A percentile compares a stretch with the other conserved stretches of the same genome.
These are phyloP conservation scores for Calliopum simillimum DNA, from an alignment of 2,888 invertebrate species.

Conservation along the genomic window DNA sequence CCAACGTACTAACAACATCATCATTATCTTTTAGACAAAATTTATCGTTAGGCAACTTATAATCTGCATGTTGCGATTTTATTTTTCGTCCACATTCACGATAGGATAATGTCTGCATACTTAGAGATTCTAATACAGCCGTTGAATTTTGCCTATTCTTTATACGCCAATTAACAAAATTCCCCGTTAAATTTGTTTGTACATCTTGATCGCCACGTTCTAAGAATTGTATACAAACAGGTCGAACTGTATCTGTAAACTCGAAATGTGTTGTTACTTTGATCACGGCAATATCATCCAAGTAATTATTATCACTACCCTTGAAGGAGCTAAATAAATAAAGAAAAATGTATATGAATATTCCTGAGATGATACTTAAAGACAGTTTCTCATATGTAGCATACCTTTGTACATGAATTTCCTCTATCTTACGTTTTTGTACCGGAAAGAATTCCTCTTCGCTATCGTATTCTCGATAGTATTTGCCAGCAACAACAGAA, in stretches of 20 bases:
- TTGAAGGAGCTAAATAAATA: too few relatives aligned
- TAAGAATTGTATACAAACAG: conserved; percentile 55
- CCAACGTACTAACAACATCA: conserved; percentile 13
- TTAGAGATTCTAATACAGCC: conserved; percentile 27
- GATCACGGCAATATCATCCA: conserved; percentile 62
- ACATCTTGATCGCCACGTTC: conserved; percentile 2
- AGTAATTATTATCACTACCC: conserved; percentile 45
- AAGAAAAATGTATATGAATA: too few relatives aligned
- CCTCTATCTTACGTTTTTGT: conserved; percentile 3
- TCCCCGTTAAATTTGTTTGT: conserved; percentile 7
- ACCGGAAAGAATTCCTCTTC: background rate
- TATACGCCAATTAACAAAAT: conserved; percentile 39
- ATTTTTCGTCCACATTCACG: conserved; percentile 11
- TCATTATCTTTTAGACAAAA: conserved; percentile 28
- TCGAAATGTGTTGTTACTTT: conserved; percentile 52
- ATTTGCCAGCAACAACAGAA: conserved; percentile 47
- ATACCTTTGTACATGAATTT: conserved; percentile 30
- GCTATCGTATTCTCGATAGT: conserved; percentile 33
- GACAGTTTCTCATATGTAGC: background rate
- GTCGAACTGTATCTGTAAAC: conserved; percentile 58
- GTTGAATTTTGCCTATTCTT: background rate
- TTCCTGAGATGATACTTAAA: too few relatives aligned
- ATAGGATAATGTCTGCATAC: conserved; percentile 31
- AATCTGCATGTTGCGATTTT: background rate
- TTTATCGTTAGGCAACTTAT: conserved; percentile 32